Evolutionary conservation across 1,140 invertebrate genomes (phyloP), one percentile per base, ranked within the genome.

Genomic region (Archivesica marissinica): DNA sequence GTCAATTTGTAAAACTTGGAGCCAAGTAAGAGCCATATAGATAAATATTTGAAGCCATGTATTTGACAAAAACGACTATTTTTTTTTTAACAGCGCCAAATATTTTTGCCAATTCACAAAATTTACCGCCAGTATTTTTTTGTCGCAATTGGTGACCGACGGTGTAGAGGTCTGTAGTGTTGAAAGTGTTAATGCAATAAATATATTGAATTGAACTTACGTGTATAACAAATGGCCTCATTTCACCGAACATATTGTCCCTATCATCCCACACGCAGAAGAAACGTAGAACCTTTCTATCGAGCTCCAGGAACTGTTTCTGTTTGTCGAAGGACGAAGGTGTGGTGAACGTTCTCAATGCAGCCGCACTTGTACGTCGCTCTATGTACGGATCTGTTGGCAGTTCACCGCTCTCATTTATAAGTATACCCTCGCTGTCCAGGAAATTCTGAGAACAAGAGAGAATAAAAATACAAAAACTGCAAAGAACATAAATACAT

Each of bases 221-320:
- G 87, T 94, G 93, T 44, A 94, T 88, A 78, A 94, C 77, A 86
- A 94, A 94, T 41, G 93, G 92, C 85, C 93, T 91, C 74, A 90
- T 95, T 94, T 41, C 97, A 96, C 92, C 96, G 96, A 89, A 96
- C 95, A 96, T 95, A 39, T 95, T 96, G 2, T 96, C 95, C 11
- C 96, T 95, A 75, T 97, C 96, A 91, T 97, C 96, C 96, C 97
- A 97, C 0, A 96, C 94, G 33, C 96, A 96, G 86, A 96, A 95
- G 92, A 98, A 98, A 56, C 97, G 95, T 17, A 94, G 86, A 7
- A 94, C 94, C 89, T 94, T 94, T 47, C 94, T 88, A 86, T 94
- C 94, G 70, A 94, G 88, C 76, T 94, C 94, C 39, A 94, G 59
- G 86, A 94, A 94, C 85, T 94, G 94, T 83, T 92, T 92, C 38